Percentiles rank a stretch among this genome's conserved stretches.
Evolutionary conservation across 1,140 invertebrate genomes (phyloP).

Genomic region (Caenorhabditis inopinata): DNA sequence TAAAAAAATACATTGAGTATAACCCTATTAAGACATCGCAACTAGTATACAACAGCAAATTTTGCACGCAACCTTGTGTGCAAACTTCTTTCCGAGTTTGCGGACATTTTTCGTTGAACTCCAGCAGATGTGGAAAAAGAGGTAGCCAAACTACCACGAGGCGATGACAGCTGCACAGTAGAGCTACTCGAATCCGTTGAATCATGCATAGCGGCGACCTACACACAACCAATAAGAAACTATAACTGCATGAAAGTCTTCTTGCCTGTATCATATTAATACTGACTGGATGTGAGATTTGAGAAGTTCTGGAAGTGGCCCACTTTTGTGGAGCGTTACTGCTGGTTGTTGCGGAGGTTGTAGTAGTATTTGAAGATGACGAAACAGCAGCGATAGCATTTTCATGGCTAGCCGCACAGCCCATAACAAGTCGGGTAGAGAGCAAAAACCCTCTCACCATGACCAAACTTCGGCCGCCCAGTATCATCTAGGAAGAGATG

Average conservation of each 20-base stretch:
- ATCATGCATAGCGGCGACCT: background rate
- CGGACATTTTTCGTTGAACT: constrained; percentile 7
- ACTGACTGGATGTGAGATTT: background rate
- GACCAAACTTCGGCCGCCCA: background rate
- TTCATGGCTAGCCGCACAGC: background rate
- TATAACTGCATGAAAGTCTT: background rate
- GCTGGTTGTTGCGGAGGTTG: background rate
- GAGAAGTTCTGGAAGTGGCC: background rate
- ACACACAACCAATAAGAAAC: background rate
- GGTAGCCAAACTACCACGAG: background rate
- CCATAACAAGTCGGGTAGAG: background rate
- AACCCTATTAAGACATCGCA: background rate
- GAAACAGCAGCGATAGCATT: background rate
- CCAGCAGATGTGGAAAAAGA: background rate
- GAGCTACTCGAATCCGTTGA: constrained; percentile 1
- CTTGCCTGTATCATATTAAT: background rate
- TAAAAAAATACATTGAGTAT: no score
- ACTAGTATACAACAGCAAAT: background rate
- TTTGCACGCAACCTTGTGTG: constrained; percentile 14
- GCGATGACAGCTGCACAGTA: background rate
- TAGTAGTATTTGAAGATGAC: background rate
- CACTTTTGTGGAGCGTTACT: background rate
- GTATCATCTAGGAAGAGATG: constrained; percentile 34
- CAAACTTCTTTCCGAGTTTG: constrained; percentile 6
- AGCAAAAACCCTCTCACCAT: background rate